phyloP scores from a whole-genome alignment of 2,113 vertebrate genomes.

The Micronycteris hirsuta region DNA sequence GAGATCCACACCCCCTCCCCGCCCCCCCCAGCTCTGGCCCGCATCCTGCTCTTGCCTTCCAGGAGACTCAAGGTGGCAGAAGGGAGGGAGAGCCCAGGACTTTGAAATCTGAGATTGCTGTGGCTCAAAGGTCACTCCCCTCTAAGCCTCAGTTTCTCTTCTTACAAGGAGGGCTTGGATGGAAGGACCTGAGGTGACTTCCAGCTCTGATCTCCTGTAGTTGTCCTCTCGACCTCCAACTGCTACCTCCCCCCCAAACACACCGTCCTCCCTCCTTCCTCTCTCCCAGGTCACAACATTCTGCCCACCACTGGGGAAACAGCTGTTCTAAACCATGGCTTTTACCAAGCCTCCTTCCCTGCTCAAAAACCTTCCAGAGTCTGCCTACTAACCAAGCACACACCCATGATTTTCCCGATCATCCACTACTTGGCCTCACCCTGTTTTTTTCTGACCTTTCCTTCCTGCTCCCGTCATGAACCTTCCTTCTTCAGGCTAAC shows the following conservation, averaged over 20 bases:
- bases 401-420: neutral
- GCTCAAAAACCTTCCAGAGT: neutral
- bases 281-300: neutral
- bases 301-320: neutral
- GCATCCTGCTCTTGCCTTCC: neutral
- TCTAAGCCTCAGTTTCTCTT: neutral
- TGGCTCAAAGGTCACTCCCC: neutral
- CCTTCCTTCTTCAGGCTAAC: neutral
- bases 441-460: neutral
- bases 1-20: too few relatives aligned
- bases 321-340: neutral
- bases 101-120: neutral
- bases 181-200: neutral
- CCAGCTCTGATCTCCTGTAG: neutral
- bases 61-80: accelerated
- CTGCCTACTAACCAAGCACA: neutral
- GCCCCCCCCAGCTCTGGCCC: neutral
- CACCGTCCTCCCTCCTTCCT: neutral
- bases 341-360: neutral
- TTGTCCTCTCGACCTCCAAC: neutral
- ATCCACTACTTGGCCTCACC: neutral
- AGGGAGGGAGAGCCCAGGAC: too few relatives aligned
- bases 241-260: neutral
- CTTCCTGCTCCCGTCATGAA: neutral
- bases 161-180: neutral